phyloP scores from a whole-genome alignment of 2,113 vertebrate genomes.

The Dasyornis broadbenti region DNA sequence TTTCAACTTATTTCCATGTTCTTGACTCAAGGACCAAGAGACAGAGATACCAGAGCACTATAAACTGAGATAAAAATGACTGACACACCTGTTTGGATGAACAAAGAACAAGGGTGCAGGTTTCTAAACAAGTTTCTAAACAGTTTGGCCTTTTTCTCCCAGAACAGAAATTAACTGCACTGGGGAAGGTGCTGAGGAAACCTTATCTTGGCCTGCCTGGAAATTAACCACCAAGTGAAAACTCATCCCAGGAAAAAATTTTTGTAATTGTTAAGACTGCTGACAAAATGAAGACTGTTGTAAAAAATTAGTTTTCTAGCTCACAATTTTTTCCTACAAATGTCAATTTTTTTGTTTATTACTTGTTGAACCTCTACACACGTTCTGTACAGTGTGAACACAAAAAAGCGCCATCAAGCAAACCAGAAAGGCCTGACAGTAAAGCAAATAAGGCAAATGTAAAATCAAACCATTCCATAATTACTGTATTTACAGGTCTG shows the following conservation, averaged over 20 bases:
- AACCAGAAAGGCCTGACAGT: background rate
- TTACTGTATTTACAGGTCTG: background rate
- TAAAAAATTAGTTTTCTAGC: background rate
- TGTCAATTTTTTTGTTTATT: background rate
- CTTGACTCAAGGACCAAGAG: background rate
- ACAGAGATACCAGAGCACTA: background rate
- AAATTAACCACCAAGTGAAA: background rate
- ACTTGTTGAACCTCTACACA: background rate
- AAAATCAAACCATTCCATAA: background rate
- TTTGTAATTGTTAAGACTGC: background rate
- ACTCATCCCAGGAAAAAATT: background rate
- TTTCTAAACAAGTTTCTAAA: background rate
- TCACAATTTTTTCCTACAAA: background rate
- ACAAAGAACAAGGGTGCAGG: background rate
- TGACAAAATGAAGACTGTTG: background rate
- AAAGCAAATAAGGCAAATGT: background rate
- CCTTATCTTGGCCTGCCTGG: background rate
- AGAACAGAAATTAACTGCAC: background rate
- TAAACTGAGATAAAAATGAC: background rate
- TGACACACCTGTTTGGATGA: background rate
- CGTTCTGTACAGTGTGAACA: rapidly evolving
- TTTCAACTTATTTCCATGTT: background rate
- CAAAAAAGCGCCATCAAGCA: background rate
- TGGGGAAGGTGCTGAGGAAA: background rate
- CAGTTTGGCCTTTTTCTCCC: background rate